Evolutionary conservation across 2,797 vertebrate species (phyloP).

Genomic region (Myotis myotis): DNA sequence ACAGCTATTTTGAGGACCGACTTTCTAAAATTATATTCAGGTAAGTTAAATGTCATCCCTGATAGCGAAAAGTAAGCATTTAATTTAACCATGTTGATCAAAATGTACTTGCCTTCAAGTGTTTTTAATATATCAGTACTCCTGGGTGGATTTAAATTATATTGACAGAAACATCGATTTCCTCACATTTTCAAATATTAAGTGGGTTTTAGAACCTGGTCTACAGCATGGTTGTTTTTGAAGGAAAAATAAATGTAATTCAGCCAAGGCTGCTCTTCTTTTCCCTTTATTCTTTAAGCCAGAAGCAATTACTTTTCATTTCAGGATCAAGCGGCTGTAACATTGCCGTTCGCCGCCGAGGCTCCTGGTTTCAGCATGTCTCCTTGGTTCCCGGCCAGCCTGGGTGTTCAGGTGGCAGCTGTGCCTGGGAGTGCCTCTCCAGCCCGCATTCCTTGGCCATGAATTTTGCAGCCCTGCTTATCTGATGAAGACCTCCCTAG

Average conservation of each 20-base stretch:
- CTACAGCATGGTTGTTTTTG: conserved; percentile 31
- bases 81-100: conserved; percentile 54
- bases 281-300: conserved; percentile 75
- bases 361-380: conserved; percentile 71
- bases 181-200: conserved; percentile 61
- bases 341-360: background rate
- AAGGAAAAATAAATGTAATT: background rate
- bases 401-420: conserved; percentile 77
- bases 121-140: background rate
- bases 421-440: conserved; percentile 73
- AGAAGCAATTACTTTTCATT: conserved; percentile 77
- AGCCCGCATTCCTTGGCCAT: conserved; percentile 71
- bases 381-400: conserved; percentile 70
- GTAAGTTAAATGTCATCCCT: conserved; percentile 7
- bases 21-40: conserved; percentile 27
- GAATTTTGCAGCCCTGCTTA: conserved; percentile 74
- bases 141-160: conserved; percentile 51
- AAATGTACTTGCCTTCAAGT: conserved; percentile 52
- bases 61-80: conserved; percentile 44
- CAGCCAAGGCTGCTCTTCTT: conserved; percentile 58
- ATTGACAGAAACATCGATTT: conserved; percentile 66
- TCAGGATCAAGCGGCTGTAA: conserved; percentile 62
- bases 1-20: conserved; percentile 10
- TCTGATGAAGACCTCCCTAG: conserved; percentile 74
- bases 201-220: conserved; percentile 58